Evolutionary conservation across 2,113 vertebrate genomes (phyloP).

Genomic region (Pagrus major): DNA sequence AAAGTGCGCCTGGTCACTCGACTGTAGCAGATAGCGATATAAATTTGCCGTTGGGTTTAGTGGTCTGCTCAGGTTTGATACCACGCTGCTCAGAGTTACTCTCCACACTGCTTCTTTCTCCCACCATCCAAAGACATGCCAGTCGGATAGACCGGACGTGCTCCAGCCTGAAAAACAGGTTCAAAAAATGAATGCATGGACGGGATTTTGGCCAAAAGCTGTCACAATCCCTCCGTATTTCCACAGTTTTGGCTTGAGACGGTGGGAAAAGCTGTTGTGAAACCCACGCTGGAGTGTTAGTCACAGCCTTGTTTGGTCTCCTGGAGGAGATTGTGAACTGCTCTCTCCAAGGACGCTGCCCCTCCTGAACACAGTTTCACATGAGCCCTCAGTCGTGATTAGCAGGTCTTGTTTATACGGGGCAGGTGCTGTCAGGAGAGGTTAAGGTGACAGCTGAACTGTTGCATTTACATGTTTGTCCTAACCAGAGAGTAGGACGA

Average conservation of each 20-base stretch:
- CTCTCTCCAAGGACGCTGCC: slow-evolving; percentile 1
- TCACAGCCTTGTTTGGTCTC: slow-evolving; percentile 51
- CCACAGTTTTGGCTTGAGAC: slow-evolving; percentile 4
- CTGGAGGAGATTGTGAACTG: not conserved
- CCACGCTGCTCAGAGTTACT: not conserved
- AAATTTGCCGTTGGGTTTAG: not conserved
- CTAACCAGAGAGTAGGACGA: too few species aligned
- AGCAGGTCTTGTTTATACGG: not conserved
- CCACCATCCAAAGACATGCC: not conserved
- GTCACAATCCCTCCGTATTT: slow-evolving; percentile 17
- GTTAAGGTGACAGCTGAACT: not conserved
- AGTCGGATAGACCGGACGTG: not conserved
- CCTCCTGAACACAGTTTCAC: slow-evolving; percentile 26
- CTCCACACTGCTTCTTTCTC: not conserved
- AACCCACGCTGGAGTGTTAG: slow-evolving; percentile 15
- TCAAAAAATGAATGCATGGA: not conserved
- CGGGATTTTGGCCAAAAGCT: slow-evolving; percentile 21
- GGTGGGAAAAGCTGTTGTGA: slow-evolving; percentile 36
- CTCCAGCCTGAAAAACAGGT: not conserved
- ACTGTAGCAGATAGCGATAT: not conserved
- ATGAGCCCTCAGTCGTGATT: not conserved
- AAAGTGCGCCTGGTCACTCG: not conserved
- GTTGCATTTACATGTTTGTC: slow-evolving; percentile 2
- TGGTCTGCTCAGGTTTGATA: not conserved
- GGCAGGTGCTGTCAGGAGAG: slow-evolving; percentile 7